Evolutionary conservation across 64 coral and sea anemone genomes (phyloP).

Genomic region (Actinia tenebrosa): DNA sequence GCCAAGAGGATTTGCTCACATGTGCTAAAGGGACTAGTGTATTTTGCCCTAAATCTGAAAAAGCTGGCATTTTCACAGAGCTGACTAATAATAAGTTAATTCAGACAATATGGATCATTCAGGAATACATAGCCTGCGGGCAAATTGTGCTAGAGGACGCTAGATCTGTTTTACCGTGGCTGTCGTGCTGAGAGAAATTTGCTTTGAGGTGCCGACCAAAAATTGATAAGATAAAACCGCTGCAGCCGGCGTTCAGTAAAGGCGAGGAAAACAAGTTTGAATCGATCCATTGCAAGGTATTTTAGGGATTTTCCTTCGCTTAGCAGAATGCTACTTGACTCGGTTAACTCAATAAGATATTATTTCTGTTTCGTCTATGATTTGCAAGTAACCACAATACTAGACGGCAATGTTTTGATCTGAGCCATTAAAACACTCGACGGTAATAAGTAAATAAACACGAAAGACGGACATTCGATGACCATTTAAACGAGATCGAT

Average conservation of each 20-base stretch:
- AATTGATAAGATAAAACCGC: conserved; percentile 14
- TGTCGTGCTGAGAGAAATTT: conserved; percentile 13
- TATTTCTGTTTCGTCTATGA: conserved; percentile 12
- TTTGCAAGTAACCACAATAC: conserved; percentile 4
- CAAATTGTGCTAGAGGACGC: conserved; percentile 13
- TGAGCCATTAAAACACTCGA: conserved; percentile 8
- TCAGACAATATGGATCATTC: conserved; percentile 4
- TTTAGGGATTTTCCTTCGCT: background rate
- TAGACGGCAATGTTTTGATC: conserved; percentile 7
- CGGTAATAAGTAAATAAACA: conserved; percentile 21
- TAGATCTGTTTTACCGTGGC: conserved; percentile 11
- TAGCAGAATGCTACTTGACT: conserved; percentile 1
- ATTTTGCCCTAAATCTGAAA: background rate
- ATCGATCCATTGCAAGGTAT: background rate
- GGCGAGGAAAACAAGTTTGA: background rate
- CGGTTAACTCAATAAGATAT: background rate
- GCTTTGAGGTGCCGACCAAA: conserved; percentile 9
- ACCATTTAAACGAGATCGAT: conserved; percentile 19
- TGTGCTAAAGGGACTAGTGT: background rate
- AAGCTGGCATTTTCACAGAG: background rate
- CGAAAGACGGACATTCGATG: background rate
- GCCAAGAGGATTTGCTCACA: background rate
- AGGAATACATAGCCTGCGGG: conserved; percentile 1
- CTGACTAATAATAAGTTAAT: conserved; percentile 11
- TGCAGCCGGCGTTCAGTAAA: background rate